Evolutionary conservation across 2,888 invertebrate species (phyloP), one percentile per base, ranked within the genome.

Genomic region (Macrosoma leucophasiata): DNA sequence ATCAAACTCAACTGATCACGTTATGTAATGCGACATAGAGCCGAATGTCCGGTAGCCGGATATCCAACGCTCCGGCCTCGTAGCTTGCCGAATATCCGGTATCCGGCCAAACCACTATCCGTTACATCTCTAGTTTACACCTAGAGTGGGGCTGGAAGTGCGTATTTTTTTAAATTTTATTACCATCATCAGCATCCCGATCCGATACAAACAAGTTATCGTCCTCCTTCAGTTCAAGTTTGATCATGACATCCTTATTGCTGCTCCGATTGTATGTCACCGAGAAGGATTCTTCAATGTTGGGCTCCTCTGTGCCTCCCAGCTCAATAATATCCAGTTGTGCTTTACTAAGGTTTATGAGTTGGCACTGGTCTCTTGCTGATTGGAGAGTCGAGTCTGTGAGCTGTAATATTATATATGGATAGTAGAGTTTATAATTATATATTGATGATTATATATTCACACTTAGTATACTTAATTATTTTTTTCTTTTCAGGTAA

Each of bases 221-320:
- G 24, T 76, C 76, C 5, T 62, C 57, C 25, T 76, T 69, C 24
- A 63, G 39, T 36, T 78, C 77, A 1, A 55, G 5, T 36, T 76
- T 76, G 0, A 76, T 43, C 11, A 48, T 41, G 2, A 52, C 20
- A 24, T 50, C 36, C 5, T 32, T 39, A 7, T 10, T 36, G 6
- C 22, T 35, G 4, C 36, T 36, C 13, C 36, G 36, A n/a, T 45
- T 42, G 10, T 41, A 46, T 3, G 58, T 14, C 0, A 56, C 36
- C 2, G 35, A 36, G 18, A 39, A 44, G 2, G 46, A 29, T 22
- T 55, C 58, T 4, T 57, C 57, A 1, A 9, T 15, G 2, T 21
- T 25, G n/a, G n/a, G n/a, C 3, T 36, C 18, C 11, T 27, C 37
- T n/a, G 33, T 29, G 2, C 47, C 47, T 4, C 44, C 41, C 3